Percentiles rank a stretch among this genome's conserved stretches.
Conservation (phyloP, 2,113 vertebrate genomes). For the Campylomormyrus tamandua region DNA sequence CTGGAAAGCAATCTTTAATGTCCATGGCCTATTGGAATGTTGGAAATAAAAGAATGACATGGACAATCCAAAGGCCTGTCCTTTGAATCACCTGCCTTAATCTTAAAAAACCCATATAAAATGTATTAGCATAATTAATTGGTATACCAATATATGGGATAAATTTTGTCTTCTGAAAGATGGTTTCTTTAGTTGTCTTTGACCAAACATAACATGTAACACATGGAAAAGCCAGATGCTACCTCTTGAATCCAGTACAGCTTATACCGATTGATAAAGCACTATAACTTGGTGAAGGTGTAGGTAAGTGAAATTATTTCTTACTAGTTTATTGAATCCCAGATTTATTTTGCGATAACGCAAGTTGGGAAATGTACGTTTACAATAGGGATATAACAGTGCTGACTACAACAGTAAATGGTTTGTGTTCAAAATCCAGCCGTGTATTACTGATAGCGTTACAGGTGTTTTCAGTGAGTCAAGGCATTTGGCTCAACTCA, state of each 20-base stretch:
- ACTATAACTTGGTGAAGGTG: not conserved
- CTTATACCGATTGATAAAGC: not conserved
- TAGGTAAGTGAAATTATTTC: not conserved
- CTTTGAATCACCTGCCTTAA: not conserved
- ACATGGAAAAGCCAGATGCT: not conserved
- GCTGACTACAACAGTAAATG: not conserved
- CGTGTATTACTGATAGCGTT: not conserved
- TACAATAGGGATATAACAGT: not conserved
- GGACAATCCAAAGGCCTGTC: not conserved
- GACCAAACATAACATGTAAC: not conserved
- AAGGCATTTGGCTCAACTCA: not conserved
- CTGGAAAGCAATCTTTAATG: not conserved
- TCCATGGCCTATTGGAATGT: not conserved
- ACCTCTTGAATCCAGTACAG: not conserved
- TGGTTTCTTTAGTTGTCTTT: not conserved
- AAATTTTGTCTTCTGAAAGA: not conserved
- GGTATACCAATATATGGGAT: not conserved
- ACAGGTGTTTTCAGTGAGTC: not conserved
- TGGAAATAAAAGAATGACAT: not conserved
- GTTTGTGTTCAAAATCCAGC: not conserved
- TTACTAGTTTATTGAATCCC: not conserved
- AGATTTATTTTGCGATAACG: not conserved
- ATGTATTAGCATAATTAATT: not conserved
- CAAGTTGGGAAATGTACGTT: not conserved
- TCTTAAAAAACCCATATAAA: not conserved